Conservation (phyloP, 2,113 vertebrate genomes). For the Melanerpes aurifrons region DNA sequence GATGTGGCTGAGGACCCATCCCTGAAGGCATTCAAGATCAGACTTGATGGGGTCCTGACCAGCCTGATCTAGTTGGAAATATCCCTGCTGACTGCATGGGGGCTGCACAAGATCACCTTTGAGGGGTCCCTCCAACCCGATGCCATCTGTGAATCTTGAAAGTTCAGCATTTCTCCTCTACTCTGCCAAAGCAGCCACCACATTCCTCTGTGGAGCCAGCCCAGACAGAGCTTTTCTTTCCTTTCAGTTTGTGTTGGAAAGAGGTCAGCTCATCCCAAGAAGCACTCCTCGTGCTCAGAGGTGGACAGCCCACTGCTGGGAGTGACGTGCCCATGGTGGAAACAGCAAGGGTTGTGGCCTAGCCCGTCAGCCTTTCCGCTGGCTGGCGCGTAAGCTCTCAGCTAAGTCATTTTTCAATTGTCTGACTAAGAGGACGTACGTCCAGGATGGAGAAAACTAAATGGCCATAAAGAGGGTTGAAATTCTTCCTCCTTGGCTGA, state of each 20-base stretch:
- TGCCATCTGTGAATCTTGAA: too few species aligned
- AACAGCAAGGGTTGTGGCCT: neutral
- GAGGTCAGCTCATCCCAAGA: neutral
- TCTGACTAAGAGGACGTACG: conserved; percentile 73
- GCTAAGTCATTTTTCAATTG: neutral
- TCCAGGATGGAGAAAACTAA: conserved; percentile 54
- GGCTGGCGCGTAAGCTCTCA: neutral
- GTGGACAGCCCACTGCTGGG: neutral
- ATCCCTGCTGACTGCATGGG: too few species aligned
- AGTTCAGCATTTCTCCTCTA: neutral
- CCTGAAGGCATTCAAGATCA: too few species aligned
- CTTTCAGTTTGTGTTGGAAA: neutral
- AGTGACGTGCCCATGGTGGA: neutral
- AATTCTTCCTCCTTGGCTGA: conserved; percentile 37
- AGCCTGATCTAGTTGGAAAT: too few species aligned
- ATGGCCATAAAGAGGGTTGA: conserved; percentile 31
- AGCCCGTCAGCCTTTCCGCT: conserved; percentile 34
- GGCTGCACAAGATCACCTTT: too few species aligned
- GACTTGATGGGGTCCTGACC: too few species aligned
- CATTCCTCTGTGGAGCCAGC: accelerated
- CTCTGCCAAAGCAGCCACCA: neutral
- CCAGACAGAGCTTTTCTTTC: neutral
- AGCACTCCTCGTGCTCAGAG: accelerated
- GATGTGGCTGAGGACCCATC: too few species aligned
- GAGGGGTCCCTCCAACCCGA: too few species aligned